Evolutionary conservation across 2,888 invertebrate species (phyloP), one percentile per base, ranked within the genome.

Genomic region (Drosophila longiperda): DNA sequence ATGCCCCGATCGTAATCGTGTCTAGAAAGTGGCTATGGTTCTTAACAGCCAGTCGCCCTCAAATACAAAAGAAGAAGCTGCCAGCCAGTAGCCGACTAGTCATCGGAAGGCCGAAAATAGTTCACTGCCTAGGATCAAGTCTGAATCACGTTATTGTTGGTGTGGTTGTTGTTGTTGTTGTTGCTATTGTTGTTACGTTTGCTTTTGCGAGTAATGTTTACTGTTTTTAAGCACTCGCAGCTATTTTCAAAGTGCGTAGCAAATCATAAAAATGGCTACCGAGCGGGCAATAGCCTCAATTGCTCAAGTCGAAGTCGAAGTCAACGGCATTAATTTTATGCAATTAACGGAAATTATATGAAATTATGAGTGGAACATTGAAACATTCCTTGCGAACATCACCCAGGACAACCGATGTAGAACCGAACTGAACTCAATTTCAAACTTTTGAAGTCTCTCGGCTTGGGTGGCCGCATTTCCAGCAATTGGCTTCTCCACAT

Each of bases 341-440:
- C 83, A 89, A 89, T 90, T 89, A 89, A 89, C 78, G 73, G 54
- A 86, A 89, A 89, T 89, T 89, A 87, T 71, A 77, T 82, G 78
- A 85, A 87, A 89, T 90, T 90, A 89, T 82, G 80, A 83, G 82
- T 80, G 75, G 80, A 85, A 82, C 82, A 80, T 87, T 89, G 82
- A 87, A 89, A 86, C 45, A 45, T 86, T 85, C 85, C 89, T 85
- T 87, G 82, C 84, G 84, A 84, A 90, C 87, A 90, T 90, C 83
- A 36, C 90, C 78, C 77, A 85, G 85, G 85, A 86, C 85, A 89
- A 86, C 84, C 64, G 55, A 75, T 59, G 53, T 55, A 17, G 48
- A 77, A 50, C 65, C 78, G 53, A 23, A 12, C 12, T 29, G 3
- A 38, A 57, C 73, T 71, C 66, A 80, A 71, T 72, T 76, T 72